A percentile compares a stretch with the other conserved stretches of the same genome.
phyloP scores from a whole-genome alignment of 2,888 invertebrate genomes.

The Merodon equestris region DNA sequence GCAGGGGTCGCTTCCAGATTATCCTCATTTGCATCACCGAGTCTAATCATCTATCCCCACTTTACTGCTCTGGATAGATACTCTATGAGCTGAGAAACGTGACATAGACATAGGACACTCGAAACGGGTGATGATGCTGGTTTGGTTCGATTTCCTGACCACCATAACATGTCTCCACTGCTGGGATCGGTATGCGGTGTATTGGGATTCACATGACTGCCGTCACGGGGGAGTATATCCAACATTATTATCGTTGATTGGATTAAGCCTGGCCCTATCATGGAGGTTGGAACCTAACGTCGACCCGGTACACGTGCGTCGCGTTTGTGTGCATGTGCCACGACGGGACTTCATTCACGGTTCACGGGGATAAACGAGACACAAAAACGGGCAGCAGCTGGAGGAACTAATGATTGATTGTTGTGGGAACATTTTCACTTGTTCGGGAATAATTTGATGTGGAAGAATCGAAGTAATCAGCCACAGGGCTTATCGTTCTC shows the following conservation, averaged over 20 bases:
- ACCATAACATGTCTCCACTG: background rate
- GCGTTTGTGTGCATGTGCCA: background rate
- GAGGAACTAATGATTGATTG: constrained; percentile 12
- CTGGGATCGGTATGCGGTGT: constrained; percentile 18
- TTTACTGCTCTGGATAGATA: constrained; percentile 29
- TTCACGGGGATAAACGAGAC: constrained; percentile 13
- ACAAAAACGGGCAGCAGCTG: too few relatives aligned
- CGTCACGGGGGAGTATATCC: constrained; percentile 27
- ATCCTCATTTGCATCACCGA: constrained; percentile 68
- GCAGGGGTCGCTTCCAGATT: constrained; percentile 51
- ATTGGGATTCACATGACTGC: constrained; percentile 32
- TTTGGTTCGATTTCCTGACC: constrained; percentile 63
- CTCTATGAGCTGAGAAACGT: constrained; percentile 35
- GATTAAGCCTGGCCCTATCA: constrained; percentile 48
- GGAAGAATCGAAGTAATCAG: constrained; percentile 9
- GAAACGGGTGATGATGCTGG: constrained; percentile 30
- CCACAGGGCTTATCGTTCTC: constrained; percentile 7
- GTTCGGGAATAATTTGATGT: constrained; percentile 1
- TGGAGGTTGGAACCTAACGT: constrained; percentile 4
- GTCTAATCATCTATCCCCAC: constrained; percentile 61
- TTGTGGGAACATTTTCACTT: constrained; percentile 7
- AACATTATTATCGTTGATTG: constrained; percentile 57
- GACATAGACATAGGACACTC: background rate
- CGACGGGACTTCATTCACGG: background rate
- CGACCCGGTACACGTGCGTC: background rate